Percentiles rank a stretch among this genome's conserved stretches.
Conservation (phyloP, 2,888 invertebrate genomes). For the Anthophora plumipes region DNA sequence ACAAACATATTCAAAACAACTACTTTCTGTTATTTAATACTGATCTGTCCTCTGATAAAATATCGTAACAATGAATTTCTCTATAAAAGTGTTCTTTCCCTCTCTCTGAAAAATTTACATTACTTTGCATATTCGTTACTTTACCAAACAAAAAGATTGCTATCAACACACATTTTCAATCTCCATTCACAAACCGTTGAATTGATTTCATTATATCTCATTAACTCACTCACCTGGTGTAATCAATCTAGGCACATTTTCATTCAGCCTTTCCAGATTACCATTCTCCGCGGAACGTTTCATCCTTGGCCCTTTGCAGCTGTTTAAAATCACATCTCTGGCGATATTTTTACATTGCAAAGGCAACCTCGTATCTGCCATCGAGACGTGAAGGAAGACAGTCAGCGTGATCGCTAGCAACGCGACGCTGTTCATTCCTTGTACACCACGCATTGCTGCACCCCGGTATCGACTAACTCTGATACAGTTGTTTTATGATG, state of each 20-base stretch:
- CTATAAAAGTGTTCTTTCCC: too few species aligned
- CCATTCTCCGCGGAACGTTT: not conserved
- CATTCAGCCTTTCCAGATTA: not conserved
- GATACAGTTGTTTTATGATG: not conserved
- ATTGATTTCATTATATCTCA: not conserved
- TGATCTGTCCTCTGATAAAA: too few species aligned
- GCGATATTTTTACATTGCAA: slow-evolving; percentile 37
- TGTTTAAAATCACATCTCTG: slow-evolving; percentile 46
- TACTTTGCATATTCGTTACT: not conserved
- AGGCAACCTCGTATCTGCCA: not conserved
- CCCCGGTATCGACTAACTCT: not conserved
- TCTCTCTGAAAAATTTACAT: too few species aligned
- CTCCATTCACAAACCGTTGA: too few species aligned
- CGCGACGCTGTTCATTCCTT: not conserved
- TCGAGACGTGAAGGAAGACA: not conserved
- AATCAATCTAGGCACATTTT: not conserved
- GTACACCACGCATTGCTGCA: slow-evolving; percentile 12
- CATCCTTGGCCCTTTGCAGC: slow-evolving; percentile 45
- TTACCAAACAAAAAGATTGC: not conserved
- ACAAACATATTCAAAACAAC: too few species aligned
- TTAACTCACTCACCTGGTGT: not conserved
- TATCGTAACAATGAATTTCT: too few species aligned
- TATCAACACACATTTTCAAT: not conserved
- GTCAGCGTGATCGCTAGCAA: slow-evolving; percentile 9
- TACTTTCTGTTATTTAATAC: too few species aligned